Evolutionary conservation across 1,140 invertebrate species (phyloP).

Genomic region (Ectropis grisescens): DNA sequence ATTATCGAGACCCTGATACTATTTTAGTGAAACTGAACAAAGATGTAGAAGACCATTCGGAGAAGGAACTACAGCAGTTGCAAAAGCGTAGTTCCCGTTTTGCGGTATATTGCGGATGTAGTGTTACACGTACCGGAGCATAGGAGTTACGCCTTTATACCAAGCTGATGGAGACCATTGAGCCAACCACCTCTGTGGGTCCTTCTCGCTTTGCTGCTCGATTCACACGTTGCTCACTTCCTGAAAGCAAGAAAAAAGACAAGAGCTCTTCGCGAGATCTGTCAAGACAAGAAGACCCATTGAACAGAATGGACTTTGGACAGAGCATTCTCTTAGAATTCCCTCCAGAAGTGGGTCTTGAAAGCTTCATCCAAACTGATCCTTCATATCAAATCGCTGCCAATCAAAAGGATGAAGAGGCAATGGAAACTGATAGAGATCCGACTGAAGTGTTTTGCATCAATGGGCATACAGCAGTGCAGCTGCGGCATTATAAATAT

Average conservation of each 20-base stretch:
- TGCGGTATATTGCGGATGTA: slow-evolving; percentile 92
- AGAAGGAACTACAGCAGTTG: slow-evolving; percentile 54
- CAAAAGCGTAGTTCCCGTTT: slow-evolving; percentile 74
- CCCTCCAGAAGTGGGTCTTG: slow-evolving; percentile 72
- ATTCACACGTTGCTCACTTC: slow-evolving; percentile 74
- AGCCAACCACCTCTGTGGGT: slow-evolving; percentile 82
- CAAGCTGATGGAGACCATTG: slow-evolving; percentile 82
- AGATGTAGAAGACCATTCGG: slow-evolving; percentile 60
- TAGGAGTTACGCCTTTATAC: slow-evolving; percentile 84
- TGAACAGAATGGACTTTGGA: slow-evolving; percentile 79
- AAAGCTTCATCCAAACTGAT: slow-evolving; percentile 76
- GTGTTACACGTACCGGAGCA: slow-evolving; percentile 92
- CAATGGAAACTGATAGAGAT: slow-evolving; percentile 37
- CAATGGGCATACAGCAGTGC: slow-evolving; percentile 75
- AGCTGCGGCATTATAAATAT: slow-evolving; percentile 87
- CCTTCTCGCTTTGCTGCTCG: slow-evolving; percentile 79
- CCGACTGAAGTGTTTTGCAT: slow-evolving; percentile 78
- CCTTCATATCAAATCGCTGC: slow-evolving; percentile 77
- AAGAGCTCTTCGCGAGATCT: slow-evolving; percentile 32
- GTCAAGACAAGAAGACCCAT: slow-evolving; percentile 49
- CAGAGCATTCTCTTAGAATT: slow-evolving; percentile 77
- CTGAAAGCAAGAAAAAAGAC: slow-evolving; percentile 49
- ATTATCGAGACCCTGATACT: slow-evolving; percentile 93
- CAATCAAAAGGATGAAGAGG: slow-evolving; percentile 69
- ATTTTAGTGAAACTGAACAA: slow-evolving; percentile 76